Percentiles rank a stretch among this genome's conserved stretches.
These are phyloP conservation scores for Meloe dianella DNA, from an alignment of 2,888 invertebrate genomes.

Conservation along the genomic window DNA sequence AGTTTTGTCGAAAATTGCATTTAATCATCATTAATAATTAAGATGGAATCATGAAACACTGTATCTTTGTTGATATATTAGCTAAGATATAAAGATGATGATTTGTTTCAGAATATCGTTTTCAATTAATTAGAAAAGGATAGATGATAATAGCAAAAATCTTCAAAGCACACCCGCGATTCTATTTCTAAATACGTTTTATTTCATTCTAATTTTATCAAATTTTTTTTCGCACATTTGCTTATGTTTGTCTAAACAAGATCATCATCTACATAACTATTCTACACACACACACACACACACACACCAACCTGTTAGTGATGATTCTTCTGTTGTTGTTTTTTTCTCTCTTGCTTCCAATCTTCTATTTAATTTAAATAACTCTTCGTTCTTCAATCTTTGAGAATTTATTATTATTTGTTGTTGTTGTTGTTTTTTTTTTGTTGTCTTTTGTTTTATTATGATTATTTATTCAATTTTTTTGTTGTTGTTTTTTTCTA, in stretches of 20 bases:
- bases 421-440: background rate
- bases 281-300: too few species aligned
- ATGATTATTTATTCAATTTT: background rate
- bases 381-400: background rate
- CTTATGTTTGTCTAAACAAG: background rate
- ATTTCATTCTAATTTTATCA: background rate
- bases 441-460: background rate
- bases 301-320: background rate
- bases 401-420: background rate
- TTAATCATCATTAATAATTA: too few species aligned
- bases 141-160: background rate
- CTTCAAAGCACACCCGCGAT: too few species aligned
- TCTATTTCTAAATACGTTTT: background rate
- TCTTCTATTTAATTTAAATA: constrained; percentile 8
- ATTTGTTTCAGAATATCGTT: background rate
- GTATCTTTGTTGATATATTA: too few species aligned
- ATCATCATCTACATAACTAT: background rate
- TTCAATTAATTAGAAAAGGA: background rate
- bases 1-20: too few species aligned
- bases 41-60: too few species aligned
- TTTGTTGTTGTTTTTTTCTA: background rate
- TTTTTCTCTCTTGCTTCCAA: background rate
- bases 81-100: background rate
- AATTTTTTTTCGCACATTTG: background rate
- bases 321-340: background rate